Evolutionary conservation across 2,113 vertebrate species (phyloP), one percentile per base, ranked within the genome.

Genomic region (Stigmatopora nigra): DNA sequence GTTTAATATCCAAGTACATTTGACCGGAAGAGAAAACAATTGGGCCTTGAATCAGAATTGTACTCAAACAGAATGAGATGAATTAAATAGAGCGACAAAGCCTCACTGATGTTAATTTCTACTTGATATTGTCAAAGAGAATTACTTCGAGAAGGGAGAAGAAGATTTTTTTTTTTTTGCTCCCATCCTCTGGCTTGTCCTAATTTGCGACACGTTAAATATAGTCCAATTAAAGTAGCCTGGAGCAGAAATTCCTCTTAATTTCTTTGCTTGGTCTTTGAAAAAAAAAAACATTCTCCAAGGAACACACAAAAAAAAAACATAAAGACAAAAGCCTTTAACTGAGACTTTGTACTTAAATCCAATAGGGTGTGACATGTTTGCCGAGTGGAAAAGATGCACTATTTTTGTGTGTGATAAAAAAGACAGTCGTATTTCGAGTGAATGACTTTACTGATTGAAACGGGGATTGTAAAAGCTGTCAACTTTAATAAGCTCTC

Each of bases 171-270:
- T 58, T 17, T n/a, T 60, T 60, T 45, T 38, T n/a, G 44, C 41
- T 44, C 59, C 10, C 41, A 19, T 61, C 41, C 59, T 9, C 41
- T 45, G 41, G 59, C 12, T 44, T 58, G 58, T 72, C 81, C 70
- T 78, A 51, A 63, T 41, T 76, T 61, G 73, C 55, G 71, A 79
- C 75, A 77, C 70, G 80, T 82, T 87, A 79, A 79, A 82, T 85
- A 64, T 79, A 69, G 78, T 68, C 61, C 74, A 83, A 85, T 84
- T 83, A 86, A 78, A 78, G 70, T 36, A 69, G 75, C 70, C 79
- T 77, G 53, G 67, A 76, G 76, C 62, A 35, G 62, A 78, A 85
- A 80, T 82, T 83, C 85, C 77, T 64, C 58, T 75, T 68, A 78
- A 82, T 86, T 87, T 68, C 72, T 68, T 73, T 45, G n/a, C 59